phyloP scores from a whole-genome alignment of 2,888 invertebrate species.

The Leuctra nigra region DNA sequence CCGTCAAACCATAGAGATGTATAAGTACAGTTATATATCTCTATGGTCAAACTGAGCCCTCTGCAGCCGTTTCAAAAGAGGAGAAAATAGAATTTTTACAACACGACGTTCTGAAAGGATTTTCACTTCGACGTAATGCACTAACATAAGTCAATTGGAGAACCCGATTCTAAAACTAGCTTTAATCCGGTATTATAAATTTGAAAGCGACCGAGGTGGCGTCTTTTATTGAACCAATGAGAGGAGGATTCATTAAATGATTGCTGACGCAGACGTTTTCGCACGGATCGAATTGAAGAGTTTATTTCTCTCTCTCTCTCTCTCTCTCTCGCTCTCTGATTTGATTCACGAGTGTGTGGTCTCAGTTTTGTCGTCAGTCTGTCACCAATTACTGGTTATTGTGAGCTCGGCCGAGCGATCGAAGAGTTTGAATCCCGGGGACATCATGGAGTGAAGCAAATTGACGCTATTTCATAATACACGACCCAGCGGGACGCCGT shows the following conservation, averaged over 20 bases:
- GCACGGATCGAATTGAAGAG: too few relatives aligned
- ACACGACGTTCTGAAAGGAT: neutral
- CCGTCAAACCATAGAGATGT: neutral
- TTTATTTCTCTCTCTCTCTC: too few relatives aligned
- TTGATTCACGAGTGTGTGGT: neutral
- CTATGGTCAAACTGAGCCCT: too few relatives aligned
- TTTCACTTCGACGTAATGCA: neutral
- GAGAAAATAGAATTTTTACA: neutral
- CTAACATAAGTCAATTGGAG: neutral
- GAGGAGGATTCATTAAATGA: constrained; percentile 3
- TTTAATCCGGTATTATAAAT: neutral
- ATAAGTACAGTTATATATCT: too few relatives aligned
- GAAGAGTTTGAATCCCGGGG: too few relatives aligned
- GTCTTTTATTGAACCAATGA: too few relatives aligned
- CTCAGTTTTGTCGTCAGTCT: neutral
- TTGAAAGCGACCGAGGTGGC: too few relatives aligned
- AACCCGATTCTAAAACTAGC: neutral
- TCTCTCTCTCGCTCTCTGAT: too few relatives aligned
- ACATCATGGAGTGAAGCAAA: too few relatives aligned
- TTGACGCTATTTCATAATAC: too few relatives aligned
- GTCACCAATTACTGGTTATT: constrained; percentile 16
- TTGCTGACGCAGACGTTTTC: neutral
- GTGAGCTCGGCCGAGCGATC: neutral
- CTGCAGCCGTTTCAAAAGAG: neutral
- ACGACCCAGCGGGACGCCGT: too few relatives aligned